Conservation (phyloP, 2,797 vertebrate genomes). For the Enteromius trimaculatus region DNA sequence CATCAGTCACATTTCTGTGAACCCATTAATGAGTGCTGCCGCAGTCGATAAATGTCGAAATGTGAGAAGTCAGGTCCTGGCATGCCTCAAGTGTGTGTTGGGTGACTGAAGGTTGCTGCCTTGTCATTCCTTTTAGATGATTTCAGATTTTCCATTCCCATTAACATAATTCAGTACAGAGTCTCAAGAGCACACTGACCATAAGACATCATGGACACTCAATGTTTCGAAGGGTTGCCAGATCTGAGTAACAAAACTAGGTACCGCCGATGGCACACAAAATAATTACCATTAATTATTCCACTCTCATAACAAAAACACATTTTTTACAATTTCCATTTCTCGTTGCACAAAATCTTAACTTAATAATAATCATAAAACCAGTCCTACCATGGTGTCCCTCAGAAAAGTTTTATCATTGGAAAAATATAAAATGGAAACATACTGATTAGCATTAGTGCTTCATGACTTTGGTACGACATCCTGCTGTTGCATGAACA, state of each 20-base stretch:
- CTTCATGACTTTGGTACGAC: neutral
- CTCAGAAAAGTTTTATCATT: neutral
- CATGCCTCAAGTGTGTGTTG: conserved; percentile 27
- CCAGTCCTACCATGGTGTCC: neutral
- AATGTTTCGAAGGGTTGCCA: neutral
- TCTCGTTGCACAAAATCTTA: neutral
- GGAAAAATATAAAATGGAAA: neutral
- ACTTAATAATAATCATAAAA: neutral
- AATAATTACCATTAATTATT: neutral
- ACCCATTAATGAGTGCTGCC: conserved; percentile 30
- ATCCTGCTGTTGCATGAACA: neutral
- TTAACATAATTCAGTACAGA: neutral
- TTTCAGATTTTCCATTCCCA: conserved; percentile 41
- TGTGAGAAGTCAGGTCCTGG: conserved; percentile 5
- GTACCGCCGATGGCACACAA: neutral
- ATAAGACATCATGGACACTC: neutral
- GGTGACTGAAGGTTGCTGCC: conserved; percentile 15
- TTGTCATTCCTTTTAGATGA: conserved; percentile 45
- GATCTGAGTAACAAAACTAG: neutral
- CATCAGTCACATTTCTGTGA: conserved; percentile 17
- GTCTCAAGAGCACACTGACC: neutral
- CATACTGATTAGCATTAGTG: neutral
- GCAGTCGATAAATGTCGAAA: conserved; percentile 25
- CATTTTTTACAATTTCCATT: neutral
- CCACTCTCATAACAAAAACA: neutral